These are phyloP conservation scores for Eurypyga helias DNA, from an alignment of 2,113 vertebrate genomes.

Conservation along the genomic window DNA sequence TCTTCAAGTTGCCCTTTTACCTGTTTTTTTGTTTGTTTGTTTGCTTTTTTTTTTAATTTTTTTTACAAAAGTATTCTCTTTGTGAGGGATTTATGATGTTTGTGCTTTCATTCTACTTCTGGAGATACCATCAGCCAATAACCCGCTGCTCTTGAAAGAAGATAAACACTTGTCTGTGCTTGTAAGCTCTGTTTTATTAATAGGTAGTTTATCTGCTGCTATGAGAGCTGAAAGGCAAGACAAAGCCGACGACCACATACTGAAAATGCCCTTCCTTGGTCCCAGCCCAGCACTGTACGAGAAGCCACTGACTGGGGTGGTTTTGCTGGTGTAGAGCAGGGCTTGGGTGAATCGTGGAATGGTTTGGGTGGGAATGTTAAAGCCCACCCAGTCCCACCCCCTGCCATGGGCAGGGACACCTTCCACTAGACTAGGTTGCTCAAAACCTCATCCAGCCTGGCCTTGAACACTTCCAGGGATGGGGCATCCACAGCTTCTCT, in stretches of 20 bases:
- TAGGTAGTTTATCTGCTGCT: background rate
- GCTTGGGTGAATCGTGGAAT: background rate
- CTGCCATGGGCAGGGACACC: too few species aligned
- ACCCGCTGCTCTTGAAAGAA: background rate
- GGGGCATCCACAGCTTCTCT: too few species aligned
- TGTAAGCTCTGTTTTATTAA: background rate
- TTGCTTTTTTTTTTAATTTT: too few species aligned
- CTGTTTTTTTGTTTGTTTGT: too few species aligned
- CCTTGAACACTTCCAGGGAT: too few species aligned
- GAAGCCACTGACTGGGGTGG: background rate
- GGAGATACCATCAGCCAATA: background rate
- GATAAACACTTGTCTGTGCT: background rate
- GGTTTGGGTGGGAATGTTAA: too few species aligned
- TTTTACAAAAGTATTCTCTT: background rate
- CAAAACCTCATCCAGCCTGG: too few species aligned
- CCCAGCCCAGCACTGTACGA: background rate
- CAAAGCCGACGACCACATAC: fast-evolving
- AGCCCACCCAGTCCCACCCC: too few species aligned
- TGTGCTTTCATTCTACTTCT: background rate
- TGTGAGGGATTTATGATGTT: background rate
- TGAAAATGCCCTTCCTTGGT: background rate
- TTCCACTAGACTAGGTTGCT: too few species aligned
- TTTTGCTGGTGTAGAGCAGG: too few species aligned
- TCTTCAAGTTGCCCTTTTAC: background rate
- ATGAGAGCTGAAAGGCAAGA: background rate